Evolutionary conservation across 2,888 invertebrate species (phyloP).

Genomic region (Drosophila flavopinicola): DNA sequence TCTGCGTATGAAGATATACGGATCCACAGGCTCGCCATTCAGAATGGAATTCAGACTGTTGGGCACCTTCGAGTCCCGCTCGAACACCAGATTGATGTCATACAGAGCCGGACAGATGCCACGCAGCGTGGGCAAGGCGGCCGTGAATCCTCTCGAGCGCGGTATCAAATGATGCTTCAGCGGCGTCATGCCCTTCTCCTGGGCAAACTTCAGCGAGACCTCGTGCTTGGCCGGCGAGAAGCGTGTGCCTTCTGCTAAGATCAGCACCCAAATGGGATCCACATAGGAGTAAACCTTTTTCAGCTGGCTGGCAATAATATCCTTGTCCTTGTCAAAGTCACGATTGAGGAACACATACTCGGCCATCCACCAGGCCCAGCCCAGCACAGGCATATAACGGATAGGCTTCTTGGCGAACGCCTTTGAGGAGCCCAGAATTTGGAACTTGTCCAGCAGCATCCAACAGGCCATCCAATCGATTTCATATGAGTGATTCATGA

Average conservation of each 20-base stretch:
- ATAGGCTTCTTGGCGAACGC: conserved; percentile 97
- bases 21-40: conserved; percentile 89
- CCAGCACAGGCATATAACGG: conserved; percentile 94
- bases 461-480: conserved; percentile 98
- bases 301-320: conserved; percentile 91
- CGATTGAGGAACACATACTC: conserved; percentile 97
- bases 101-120: conserved; percentile 93
- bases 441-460: conserved; percentile 93
- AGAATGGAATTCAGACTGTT: conserved; percentile 89
- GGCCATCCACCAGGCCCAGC: conserved; percentile 98
- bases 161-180: conserved; percentile 96
- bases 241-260: conserved; percentile 97
- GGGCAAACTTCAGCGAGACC: conserved; percentile 94
- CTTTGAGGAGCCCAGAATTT: conserved; percentile 95
- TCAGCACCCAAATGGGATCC: conserved; percentile 93
- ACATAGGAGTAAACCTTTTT: conserved; percentile 93
- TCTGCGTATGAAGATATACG: conserved; percentile 91
- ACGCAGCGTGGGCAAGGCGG: conserved; percentile 92
- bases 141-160: conserved; percentile 96
- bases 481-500: conserved; percentile 98
- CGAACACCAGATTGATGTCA: conserved; percentile 91
- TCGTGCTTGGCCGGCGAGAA: conserved; percentile 94
- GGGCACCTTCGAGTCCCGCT: conserved; percentile 86
- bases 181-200: conserved; percentile 92
- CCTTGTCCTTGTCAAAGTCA: conserved; percentile 95